Percentiles rank a stretch among this genome's conserved stretches.
Conservation (phyloP, 2,113 vertebrate genomes). For the Axis porcinus region DNA sequence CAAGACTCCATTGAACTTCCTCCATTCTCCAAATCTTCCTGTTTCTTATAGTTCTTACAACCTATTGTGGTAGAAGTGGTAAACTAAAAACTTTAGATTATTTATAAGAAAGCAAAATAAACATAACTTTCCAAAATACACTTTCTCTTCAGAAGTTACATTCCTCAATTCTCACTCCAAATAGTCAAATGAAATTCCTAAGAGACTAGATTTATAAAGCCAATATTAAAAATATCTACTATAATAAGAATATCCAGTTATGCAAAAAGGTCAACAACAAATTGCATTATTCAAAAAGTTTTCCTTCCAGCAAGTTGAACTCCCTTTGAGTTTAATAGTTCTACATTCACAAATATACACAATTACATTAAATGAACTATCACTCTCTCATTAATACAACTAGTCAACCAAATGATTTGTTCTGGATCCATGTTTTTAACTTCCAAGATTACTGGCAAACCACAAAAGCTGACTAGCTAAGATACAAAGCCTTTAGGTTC, state of each 20-base stretch:
- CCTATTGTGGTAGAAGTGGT: neutral
- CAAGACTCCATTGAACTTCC: neutral
- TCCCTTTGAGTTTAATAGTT: neutral
- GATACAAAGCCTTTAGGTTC: neutral
- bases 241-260: neutral
- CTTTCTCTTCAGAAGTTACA: neutral
- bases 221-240: neutral
- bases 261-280: neutral
- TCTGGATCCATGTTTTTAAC: neutral
- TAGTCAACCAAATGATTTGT: neutral
- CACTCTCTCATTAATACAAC: neutral
- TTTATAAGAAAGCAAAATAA: constrained; percentile 36
- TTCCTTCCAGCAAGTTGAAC: neutral
- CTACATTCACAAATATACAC: neutral
- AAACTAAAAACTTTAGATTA: neutral
- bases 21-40: neutral
- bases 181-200: neutral
- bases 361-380: neutral
- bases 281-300: neutral
- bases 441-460: neutral
- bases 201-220: neutral
- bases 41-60: neutral
- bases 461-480: neutral
- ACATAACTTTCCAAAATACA: neutral
- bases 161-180: neutral